These are phyloP conservation scores for Malurus melanocephalus DNA, from an alignment of 2,113 vertebrate genomes.

Conservation along the genomic window DNA sequence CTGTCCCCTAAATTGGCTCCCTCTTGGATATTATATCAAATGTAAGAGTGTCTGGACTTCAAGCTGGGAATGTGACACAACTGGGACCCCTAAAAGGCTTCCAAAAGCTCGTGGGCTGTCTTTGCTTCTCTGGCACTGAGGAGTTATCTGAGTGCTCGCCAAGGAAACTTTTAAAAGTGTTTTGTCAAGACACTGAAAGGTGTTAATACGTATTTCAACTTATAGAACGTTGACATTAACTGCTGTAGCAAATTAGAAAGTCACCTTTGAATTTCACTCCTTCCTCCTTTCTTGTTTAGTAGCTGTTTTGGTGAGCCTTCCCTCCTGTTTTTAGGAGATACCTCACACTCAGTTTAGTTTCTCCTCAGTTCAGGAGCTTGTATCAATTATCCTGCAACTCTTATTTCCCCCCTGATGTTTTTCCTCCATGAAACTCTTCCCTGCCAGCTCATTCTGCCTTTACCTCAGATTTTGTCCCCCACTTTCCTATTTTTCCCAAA, in stretches of 20 bases:
- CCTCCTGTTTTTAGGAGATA: background rate
- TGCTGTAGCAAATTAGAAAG: background rate
- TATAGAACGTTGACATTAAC: background rate
- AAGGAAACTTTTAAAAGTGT: background rate
- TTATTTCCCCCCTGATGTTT: background rate
- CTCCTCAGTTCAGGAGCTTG: background rate
- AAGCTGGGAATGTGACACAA: background rate
- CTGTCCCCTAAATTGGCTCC: background rate
- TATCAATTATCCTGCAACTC: background rate
- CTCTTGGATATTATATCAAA: background rate
- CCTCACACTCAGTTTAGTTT: background rate
- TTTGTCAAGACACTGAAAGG: background rate
- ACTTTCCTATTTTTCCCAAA: background rate
- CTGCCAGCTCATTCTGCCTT: background rate
- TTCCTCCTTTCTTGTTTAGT: background rate
- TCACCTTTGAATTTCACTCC: background rate
- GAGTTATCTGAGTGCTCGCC: too few relatives aligned
- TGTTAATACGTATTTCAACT: background rate
- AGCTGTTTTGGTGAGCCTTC: background rate
- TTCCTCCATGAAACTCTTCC: background rate
- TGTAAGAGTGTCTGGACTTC: background rate
- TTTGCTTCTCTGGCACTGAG: background rate
- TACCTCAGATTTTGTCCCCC: background rate
- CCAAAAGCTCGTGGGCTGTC: background rate
- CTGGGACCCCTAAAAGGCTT: background rate